These are phyloP conservation scores for Nicator chloris DNA, from an alignment of 2,113 vertebrate genomes.

Conservation along the genomic window DNA sequence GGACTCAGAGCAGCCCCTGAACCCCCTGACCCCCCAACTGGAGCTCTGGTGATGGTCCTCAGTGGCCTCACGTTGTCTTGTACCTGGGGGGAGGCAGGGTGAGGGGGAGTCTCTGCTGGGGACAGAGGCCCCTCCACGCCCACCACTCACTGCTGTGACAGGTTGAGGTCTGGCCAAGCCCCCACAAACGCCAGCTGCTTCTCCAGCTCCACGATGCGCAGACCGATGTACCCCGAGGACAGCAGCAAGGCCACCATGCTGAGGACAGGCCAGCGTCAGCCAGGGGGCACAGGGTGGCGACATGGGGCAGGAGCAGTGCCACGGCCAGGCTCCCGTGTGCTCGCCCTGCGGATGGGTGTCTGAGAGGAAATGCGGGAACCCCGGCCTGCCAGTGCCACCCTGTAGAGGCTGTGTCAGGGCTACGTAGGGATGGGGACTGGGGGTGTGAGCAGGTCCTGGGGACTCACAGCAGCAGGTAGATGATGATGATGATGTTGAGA, in stretches of 20 bases:
- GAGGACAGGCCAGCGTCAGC: neutral
- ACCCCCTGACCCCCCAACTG: neutral
- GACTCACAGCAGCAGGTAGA: constrained; percentile 86
- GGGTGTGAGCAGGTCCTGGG: rapidly evolving
- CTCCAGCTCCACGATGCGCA: constrained; percentile 83
- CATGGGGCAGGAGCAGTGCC: too few relatives aligned
- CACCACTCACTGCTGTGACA: neutral
- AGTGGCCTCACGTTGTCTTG: neutral
- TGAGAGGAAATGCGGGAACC: neutral
- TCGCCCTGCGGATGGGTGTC: neutral
- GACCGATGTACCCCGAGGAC: constrained; percentile 83
- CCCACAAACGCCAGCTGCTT: constrained; percentile 75
- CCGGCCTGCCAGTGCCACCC: rapidly evolving
- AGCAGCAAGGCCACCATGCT: constrained; percentile 83
- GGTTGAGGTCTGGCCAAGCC: constrained; percentile 69
- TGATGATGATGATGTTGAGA: constrained; percentile 75
- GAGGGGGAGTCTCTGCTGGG: neutral
- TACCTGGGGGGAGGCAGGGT: neutral
- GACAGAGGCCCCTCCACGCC: rapidly evolving
- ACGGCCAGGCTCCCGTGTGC: rapidly evolving
- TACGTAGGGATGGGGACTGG: rapidly evolving
- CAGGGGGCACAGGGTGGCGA: neutral
- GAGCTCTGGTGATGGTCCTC: neutral
- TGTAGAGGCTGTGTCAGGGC: rapidly evolving
- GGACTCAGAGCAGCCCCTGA: neutral